Conservation (phyloP, 2,797 vertebrate species). For the Anguilla marmorata region DNA sequence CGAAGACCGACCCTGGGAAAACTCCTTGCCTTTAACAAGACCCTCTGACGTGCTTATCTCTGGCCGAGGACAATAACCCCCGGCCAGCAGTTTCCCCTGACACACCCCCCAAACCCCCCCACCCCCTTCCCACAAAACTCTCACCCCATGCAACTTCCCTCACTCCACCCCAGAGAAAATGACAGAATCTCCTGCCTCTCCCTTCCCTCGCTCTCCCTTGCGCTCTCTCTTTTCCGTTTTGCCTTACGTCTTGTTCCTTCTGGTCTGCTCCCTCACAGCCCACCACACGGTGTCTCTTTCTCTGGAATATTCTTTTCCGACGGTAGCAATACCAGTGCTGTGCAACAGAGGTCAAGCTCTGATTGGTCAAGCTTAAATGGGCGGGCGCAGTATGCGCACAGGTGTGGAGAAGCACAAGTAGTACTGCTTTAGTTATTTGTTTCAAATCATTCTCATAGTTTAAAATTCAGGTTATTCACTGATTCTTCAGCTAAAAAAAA, state of each 20-base stretch:
- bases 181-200: background rate
- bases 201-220: background rate
- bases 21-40: background rate
- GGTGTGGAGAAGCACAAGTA: background rate
- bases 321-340: background rate
- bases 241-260: background rate
- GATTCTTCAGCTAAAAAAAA: background rate
- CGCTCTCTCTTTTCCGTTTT: background rate
- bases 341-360: background rate
- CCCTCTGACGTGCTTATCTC: constrained; percentile 14
- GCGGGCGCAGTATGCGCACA: background rate
- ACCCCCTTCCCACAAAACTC: background rate
- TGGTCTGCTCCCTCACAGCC: background rate
- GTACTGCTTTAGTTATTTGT: background rate
- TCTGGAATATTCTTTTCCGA: background rate
- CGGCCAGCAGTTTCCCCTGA: background rate
- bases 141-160: constrained; percentile 5
- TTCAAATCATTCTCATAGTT: background rate
- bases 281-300: background rate
- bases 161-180: background rate
- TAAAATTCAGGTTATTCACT: background rate
- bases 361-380: background rate
- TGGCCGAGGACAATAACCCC: background rate
- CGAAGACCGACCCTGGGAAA: background rate
- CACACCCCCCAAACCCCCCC: background rate